Evolutionary conservation across 37 sponge, comb jelly and placozoan species (phyloP), one percentile per base, ranked within the genome.

Genomic region (Haliclona indistincta): DNA sequence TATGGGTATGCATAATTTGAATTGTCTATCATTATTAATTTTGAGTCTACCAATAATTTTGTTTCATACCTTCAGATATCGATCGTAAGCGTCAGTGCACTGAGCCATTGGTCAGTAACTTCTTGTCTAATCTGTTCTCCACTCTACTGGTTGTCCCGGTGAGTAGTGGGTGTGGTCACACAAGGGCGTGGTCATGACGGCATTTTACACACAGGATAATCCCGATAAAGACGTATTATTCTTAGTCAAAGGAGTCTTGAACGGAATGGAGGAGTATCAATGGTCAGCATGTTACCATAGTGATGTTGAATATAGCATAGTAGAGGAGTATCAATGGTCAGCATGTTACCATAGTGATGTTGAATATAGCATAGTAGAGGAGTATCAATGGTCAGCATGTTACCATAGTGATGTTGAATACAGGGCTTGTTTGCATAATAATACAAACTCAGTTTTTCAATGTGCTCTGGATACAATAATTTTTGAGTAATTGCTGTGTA

Each of bases 91-190:
- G 81, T 33, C 73, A 76, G 43, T 67, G 91, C 10, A 89, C 96
- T 33, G 93, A 96, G 51, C 51, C 63, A 2, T 80, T 83, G 32
- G 40, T 93, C 43, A 41, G 42, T 25, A 43, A 43, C 38, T 96
- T 71, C 65, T 30, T 86, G 8, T 55, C 53, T 67, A 86, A 85
- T 73, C 89, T 96, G 63, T 68, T 96, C 20, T 82, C 93, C 11
- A 86, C 89, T 26, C 88, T 96, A 25, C 81, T 93, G 3, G 80
- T 86, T 3, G 81, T 96, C 34, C 96, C 96, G 11, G 92, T 91
- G 58, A 73, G 88, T 78, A 4, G n/a, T 17, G 5, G n/a, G 22
- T 73, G 33, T 17, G 13, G 2, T 72, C n/a, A n/a, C n/a, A n/a
- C n/a, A n/a, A n/a, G n/a, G n/a, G n/a, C n/a, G n/a, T n/a, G n/a